A percentile compares a stretch with the other conserved stretches of the same genome.
Evolutionary conservation across 2,888 invertebrate species (phyloP).

Genomic region (Nebria salina): DNA sequence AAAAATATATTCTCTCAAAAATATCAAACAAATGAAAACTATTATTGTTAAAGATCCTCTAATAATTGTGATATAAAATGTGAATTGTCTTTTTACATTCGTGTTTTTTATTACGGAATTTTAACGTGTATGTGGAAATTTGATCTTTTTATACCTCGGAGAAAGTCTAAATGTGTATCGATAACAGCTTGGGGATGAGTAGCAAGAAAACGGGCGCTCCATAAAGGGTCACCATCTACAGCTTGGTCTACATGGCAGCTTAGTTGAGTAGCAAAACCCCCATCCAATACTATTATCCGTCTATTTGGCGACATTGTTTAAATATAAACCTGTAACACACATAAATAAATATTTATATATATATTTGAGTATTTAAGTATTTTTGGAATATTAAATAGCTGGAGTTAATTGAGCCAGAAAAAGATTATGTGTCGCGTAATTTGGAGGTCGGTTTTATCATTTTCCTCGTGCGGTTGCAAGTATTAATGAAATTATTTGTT

Average conservation of each 20-base stretch:
- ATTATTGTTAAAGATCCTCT: not conserved
- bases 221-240: slow-evolving; percentile 87
- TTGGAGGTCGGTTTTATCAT: not conserved
- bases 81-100: not conserved
- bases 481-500: slow-evolving; percentile 40
- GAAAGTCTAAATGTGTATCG: slow-evolving; percentile 82
- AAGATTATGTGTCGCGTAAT: not conserved
- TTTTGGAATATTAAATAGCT: too few relatives aligned
- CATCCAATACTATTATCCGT: slow-evolving; percentile 66
- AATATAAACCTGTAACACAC: not conserved
- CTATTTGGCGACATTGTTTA: not conserved
- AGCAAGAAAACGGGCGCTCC: slow-evolving; percentile 86
- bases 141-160: slow-evolving; percentile 68
- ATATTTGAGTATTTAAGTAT: too few relatives aligned
- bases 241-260: slow-evolving; percentile 77
- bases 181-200: slow-evolving; percentile 83
- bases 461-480: slow-evolving; percentile 3
- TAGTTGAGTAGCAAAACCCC: slow-evolving; percentile 85
- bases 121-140: not conserved
- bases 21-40: not conserved
- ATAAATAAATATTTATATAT: not conserved
- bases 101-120: too few relatives aligned
- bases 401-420: not conserved
- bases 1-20: not conserved
- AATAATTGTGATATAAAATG: not conserved